Evolutionary conservation across 2,888 invertebrate genomes (phyloP), one percentile per base, ranked within the genome.

Genomic region (Euzetes globulus): DNA sequence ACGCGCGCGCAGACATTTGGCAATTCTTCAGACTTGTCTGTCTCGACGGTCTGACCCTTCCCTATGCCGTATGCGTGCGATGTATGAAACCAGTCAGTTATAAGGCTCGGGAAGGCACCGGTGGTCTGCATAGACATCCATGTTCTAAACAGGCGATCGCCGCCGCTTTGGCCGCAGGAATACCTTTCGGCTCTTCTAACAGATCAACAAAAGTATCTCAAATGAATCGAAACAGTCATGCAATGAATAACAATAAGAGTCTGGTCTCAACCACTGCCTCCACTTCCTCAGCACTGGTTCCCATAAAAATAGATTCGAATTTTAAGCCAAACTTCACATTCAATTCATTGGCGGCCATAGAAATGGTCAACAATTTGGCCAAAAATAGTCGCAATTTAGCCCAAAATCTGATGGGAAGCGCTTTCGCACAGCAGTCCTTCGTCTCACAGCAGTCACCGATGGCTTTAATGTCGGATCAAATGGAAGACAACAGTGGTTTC

Each of bases 1-100:
- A 73, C 22, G 73, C 73, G 6, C 33, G 73, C n/a, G 73, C 73
- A 7, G 73, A 73, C 60, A 73, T 73, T 19, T 73, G 73, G 73
- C 60, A 73, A 15, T 63, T 65, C 60, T 73, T 73, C 29, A 7
- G 73, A 65, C 27, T 73, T 1, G 73, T 73, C 1, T 52, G 63
- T 47, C 37, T 73, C 17, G 73, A 73, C 29, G 65, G 65, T n/a
- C 3, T 47, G 1, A 60, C 73, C 6, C 60, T 73, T 33, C 73
- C 73, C 1, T 73, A 73, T 25, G 73, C 73, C 15, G 73, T 73
- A 15, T 73, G 73, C 63, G 33, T 73, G 6, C 11, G 72, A 27
- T 73, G 73, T 65, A 60, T 73, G 73, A 73, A 73, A 65, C 73
- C 73, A 1, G 73, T 73, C 25, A 29, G 63, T 15, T 73, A 73